Conservation (phyloP, 2,113 vertebrate species). For the Phyllostomus discolor region DNA sequence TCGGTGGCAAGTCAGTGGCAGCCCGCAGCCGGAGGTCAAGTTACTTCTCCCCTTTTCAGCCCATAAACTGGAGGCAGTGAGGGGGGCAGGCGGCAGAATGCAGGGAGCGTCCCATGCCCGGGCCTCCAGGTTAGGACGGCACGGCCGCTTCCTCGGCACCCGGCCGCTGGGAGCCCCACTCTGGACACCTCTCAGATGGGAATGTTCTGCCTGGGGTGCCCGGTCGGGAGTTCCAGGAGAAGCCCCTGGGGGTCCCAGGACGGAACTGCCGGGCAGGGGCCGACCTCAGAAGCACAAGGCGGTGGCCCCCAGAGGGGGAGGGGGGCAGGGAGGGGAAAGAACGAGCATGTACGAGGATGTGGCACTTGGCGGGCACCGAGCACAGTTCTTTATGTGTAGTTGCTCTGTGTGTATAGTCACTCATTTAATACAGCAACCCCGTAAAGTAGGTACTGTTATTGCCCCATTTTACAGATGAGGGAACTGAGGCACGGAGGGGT, state of each 20-base stretch:
- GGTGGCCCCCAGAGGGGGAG: not conserved
- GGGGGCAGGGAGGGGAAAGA: not conserved
- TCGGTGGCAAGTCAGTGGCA: not conserved
- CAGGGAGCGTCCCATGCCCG: not conserved
- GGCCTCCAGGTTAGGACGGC: not conserved
- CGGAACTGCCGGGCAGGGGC: not conserved
- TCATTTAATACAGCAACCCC: too few relatives aligned
- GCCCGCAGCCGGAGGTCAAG: not conserved
- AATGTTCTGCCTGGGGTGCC: not conserved
- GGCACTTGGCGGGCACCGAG: not conserved
- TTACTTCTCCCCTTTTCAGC: not conserved
- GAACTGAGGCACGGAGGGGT: not conserved
- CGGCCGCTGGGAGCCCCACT: not conserved
- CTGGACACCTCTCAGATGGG: not conserved
- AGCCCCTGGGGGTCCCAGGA: not conserved
- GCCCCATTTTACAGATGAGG: not conserved
- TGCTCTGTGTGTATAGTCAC: accelerated
- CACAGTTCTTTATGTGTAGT: too few relatives aligned
- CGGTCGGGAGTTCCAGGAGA: not conserved
- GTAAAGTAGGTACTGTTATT: accelerated
- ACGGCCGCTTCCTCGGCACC: accelerated
- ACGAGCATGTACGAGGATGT: accelerated
- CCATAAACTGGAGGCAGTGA: not conserved
- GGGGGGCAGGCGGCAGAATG: accelerated
- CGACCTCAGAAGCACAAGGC: not conserved